Conservation (phyloP, 2,113 vertebrate genomes). For the Synchiropus splendidus region DNA sequence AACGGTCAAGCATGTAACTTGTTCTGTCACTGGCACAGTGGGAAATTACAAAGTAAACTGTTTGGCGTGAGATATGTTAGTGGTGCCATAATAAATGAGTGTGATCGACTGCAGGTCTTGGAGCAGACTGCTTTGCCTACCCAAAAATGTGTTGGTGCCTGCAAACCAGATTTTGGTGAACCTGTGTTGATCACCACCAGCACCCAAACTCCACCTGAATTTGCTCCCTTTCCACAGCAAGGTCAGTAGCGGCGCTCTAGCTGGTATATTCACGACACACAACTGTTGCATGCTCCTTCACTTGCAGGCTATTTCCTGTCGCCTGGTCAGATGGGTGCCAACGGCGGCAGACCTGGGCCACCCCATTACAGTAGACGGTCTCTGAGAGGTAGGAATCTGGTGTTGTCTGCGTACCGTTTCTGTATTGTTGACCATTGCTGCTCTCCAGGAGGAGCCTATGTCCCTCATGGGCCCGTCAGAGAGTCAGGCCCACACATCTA, state of each 20-base stretch:
- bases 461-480: constrained; percentile 66
- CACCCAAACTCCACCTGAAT: constrained; percentile 86
- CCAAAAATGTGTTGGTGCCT: constrained; percentile 68
- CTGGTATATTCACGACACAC: no score
- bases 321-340: neutral
- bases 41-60: no score
- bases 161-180: constrained; percentile 67
- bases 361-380: neutral
- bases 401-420: neutral
- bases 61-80: no score
- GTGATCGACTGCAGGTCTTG: no score
- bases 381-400: neutral
- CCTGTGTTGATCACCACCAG: constrained; percentile 76
- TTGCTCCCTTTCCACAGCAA: constrained; percentile 61
- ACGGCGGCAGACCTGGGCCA: no score
- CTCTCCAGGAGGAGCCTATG: constrained; percentile 70
- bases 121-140: constrained; percentile 50
- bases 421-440: constrained; percentile 30
- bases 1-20: no score
- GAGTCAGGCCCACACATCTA: constrained; percentile 72
- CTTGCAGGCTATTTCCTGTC: neutral
- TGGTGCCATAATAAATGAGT: no score
- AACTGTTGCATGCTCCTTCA: neutral
- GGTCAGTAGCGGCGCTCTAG: constrained; percentile 44
- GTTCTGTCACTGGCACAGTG: neutral